Evolutionary conservation across 2,888 invertebrate species (phyloP).

Genomic region (Trachelus stipa): DNA sequence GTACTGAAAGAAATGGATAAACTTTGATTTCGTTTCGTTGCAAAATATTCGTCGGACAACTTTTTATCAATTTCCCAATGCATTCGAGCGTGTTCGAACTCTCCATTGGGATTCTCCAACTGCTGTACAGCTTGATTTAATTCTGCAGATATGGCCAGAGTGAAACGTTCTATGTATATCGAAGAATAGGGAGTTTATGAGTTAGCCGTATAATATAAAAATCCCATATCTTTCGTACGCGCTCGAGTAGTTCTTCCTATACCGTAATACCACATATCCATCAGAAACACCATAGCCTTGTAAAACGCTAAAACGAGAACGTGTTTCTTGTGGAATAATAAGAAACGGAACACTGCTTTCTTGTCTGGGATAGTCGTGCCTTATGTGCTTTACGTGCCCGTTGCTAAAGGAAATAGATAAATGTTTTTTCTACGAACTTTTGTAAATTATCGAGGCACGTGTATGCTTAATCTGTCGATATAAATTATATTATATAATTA

Average conservation of each 20-base stretch:
- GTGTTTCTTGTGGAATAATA: neutral
- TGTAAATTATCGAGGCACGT: neutral
- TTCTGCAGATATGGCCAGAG: neutral
- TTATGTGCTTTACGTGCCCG: neutral
- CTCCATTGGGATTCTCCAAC: neutral
- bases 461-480: neutral
- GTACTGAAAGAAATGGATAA: conserved; percentile 73
- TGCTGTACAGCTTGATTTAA: neutral
- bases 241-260: neutral
- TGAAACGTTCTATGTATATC: neutral
- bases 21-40: neutral
- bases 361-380: neutral
- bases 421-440: neutral
- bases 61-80: neutral
- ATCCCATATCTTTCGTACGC: conserved; percentile 9
- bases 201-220: conserved; percentile 13
- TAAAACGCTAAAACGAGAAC: neutral
- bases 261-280: neutral
- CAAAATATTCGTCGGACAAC: neutral
- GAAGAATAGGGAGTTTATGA: neutral
- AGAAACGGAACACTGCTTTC: neutral
- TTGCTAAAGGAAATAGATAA: neutral
- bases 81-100: neutral
- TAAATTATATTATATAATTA: neutral
- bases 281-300: neutral